These are phyloP conservation scores for Desmodus rotundus DNA, from an alignment of 2,113 vertebrate species.

Conservation along the genomic window DNA sequence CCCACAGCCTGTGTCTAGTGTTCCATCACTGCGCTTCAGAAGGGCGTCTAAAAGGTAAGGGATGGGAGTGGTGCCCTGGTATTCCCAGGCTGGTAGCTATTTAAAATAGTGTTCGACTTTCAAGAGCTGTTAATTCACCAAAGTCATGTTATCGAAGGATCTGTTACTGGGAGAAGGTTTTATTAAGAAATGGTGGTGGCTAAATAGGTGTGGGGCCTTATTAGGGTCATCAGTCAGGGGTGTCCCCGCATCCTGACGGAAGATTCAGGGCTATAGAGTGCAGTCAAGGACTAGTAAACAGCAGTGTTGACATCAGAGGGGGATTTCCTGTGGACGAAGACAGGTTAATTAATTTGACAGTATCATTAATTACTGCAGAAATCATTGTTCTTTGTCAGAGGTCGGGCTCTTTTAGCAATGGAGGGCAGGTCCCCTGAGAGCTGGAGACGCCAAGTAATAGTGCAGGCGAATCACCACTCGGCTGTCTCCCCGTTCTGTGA, in stretches of 20 bases:
- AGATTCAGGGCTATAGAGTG: not conserved
- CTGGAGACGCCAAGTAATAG: not conserved
- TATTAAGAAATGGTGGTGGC: not conserved
- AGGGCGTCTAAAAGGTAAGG: not conserved
- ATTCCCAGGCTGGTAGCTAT: not conserved
- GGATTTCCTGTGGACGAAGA: constrained; percentile 56
- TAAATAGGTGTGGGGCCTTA: not conserved
- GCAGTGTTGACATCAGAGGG: constrained; percentile 16
- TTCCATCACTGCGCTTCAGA: constrained; percentile 25
- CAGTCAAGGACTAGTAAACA: constrained; percentile 30
- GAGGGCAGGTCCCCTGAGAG: constrained; percentile 49
- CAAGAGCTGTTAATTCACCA: not conserved
- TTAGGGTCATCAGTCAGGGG: not conserved
- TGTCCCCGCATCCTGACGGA: not conserved
- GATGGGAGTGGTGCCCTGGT: not conserved
- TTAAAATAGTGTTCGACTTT: not conserved
- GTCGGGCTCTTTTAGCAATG: constrained; percentile 65
- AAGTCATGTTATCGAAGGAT: not conserved
- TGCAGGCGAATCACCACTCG: not conserved
- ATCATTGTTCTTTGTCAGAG: constrained; percentile 68
- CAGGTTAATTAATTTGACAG: constrained; percentile 75
- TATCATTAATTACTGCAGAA: constrained; percentile 68
- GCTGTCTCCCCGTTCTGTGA: not conserved
- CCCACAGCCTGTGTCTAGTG: not conserved
- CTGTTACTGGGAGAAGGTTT: not conserved